These are phyloP conservation scores for Todiramphus saurophagus DNA, from an alignment of 2,113 vertebrate species.

Conservation along the genomic window DNA sequence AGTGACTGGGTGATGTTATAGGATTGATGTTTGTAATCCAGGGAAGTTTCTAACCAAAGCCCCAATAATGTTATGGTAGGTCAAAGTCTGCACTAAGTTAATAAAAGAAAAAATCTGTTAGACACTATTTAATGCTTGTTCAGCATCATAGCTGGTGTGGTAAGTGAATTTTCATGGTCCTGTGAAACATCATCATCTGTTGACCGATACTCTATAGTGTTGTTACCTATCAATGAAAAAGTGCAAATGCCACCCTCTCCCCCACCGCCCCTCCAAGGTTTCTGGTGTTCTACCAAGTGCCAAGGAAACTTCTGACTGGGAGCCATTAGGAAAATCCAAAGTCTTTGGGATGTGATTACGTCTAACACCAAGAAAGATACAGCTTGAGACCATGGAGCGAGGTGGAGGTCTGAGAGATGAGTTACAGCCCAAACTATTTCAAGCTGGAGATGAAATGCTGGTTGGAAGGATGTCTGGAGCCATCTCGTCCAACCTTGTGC, in stretches of 20 bases:
- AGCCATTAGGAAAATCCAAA: not conserved
- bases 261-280: not conserved
- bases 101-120: not conserved
- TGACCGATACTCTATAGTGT: accelerated
- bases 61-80: not conserved
- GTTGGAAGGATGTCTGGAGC: not conserved
- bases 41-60: not conserved
- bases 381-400: not conserved
- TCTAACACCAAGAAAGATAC: not conserved
- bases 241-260: not conserved
- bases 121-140: not conserved
- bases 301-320: not conserved
- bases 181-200: not conserved
- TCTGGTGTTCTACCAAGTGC: not conserved
- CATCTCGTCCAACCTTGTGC: not conserved
- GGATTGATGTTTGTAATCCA: not conserved
- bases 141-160: not conserved
- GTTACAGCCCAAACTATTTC: not conserved
- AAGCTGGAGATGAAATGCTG: not conserved
- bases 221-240: not conserved
- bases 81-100: not conserved
- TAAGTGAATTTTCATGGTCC: not conserved
- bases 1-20: not conserved
- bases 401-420: not conserved
- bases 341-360: accelerated